Evolutionary conservation across 2,797 vertebrate species (phyloP), one percentile per base, ranked within the genome.

Genomic region (Buceros bicornis): DNA sequence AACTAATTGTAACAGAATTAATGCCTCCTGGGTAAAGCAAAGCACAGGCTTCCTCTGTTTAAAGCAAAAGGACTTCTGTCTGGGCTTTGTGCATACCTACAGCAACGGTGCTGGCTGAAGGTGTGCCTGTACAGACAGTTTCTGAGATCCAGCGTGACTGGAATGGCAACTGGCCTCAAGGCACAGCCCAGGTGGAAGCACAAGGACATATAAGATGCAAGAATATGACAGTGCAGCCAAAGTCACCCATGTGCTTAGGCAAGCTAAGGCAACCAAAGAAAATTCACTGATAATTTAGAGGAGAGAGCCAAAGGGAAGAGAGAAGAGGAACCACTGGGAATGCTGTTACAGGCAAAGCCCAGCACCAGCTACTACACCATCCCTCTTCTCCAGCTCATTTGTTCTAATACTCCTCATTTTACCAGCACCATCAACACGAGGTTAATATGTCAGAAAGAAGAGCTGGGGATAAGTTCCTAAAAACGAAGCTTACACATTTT

Each of bases 221-320:
- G 76, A 83, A 48, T 31, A 69, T 7, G 89, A 94, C 69, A 89
- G 71, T 81, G 51, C 61, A 82, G 81, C 48, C 78, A 82, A 69
- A 54, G 96, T 95, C 90, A 91, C 56, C 82, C 51, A 77, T 4
- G 29, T 56, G 82, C 86, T 95, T 56, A 69, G 85, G 70, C 56
- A 85, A 89, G 88, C 93, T 96, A 97, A 96, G 96, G 96, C 93
- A 96, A 90, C 78, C 88, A 85, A 95, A 94, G 82, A 79, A 82
- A 93, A 84, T 71, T 35, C 88, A 92, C 48, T 40, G 66, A 77
- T 66, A 84, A 82, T 60, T 77, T 73, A 92, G 80, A 94, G 77
- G 73, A 96, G 84, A 56, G n/a, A 11, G 82, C 31, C 62, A 77
- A 88, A 86, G 62, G 48, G 60, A 85, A 95, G 78, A 67, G 57